Percentiles rank a stretch among this genome's conserved stretches.
These are phyloP conservation scores for Plagodis dolabraria DNA, from an alignment of 2,888 invertebrate species.

Conservation along the genomic window DNA sequence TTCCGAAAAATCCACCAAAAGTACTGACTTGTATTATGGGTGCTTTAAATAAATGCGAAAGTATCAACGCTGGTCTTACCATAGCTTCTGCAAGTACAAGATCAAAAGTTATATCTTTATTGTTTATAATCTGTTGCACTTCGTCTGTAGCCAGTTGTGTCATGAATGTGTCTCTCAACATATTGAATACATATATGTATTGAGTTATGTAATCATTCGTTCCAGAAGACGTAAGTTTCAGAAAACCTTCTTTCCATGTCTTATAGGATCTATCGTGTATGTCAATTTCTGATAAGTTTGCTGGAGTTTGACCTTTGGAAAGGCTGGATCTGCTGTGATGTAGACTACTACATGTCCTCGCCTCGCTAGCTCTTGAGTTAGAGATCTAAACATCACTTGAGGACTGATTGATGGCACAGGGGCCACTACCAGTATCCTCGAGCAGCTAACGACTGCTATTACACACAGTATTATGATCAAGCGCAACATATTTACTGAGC, in stretches of 20 bases:
- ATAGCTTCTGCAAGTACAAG: slow-evolving; percentile 49
- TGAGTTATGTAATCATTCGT: neutral
- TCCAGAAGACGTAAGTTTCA: neutral
- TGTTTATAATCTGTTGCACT: slow-evolving; percentile 40
- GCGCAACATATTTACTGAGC: slow-evolving; percentile 1
- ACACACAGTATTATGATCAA: neutral
- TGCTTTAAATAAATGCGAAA: slow-evolving; percentile 46
- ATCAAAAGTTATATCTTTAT: slow-evolving; percentile 46
- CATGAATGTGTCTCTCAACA: slow-evolving; percentile 1
- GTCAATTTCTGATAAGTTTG: slow-evolving; percentile 61
- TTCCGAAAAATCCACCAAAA: slow-evolving; percentile 37
- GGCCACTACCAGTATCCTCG: slow-evolving; percentile 10
- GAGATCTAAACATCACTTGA: slow-evolving; percentile 65
- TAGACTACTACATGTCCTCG: slow-evolving; percentile 56
- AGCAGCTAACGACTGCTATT: neutral
- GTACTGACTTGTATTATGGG: slow-evolving; percentile 54
- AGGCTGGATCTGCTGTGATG: slow-evolving; percentile 60
- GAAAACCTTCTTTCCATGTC: slow-evolving; percentile 33
- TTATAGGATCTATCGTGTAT: slow-evolving; percentile 48
- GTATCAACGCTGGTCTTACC: slow-evolving; percentile 35
- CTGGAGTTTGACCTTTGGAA: slow-evolving; percentile 31
- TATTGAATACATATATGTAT: slow-evolving; percentile 24
- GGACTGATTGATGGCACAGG: slow-evolving; percentile 15
- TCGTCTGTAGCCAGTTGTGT: slow-evolving; percentile 39
- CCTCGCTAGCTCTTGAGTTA: slow-evolving; percentile 58